Conservation (phyloP, 2,888 invertebrate species). For the Lycophotia porphyrea region DNA sequence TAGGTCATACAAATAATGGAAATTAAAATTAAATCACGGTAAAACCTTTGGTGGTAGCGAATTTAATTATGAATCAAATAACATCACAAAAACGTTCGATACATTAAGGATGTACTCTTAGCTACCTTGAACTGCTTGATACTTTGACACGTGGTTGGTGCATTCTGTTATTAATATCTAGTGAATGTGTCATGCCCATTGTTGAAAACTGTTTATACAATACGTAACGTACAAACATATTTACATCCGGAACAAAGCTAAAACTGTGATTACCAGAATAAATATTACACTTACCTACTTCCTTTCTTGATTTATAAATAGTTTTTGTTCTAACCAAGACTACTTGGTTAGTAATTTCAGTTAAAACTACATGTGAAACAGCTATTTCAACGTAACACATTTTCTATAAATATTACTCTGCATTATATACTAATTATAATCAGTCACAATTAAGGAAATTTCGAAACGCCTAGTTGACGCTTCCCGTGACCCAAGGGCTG, state of each 20-base stretch:
- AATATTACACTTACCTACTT: not conserved
- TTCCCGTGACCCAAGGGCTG: too few species aligned
- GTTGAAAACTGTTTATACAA: not conserved
- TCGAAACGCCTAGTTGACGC: too few species aligned
- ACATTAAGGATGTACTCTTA: conserved; percentile 3
- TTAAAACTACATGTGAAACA: not conserved
- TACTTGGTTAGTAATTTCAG: not conserved
- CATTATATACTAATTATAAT: conserved; percentile 3
- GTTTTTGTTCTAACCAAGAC: not conserved
- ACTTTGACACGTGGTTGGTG: conserved; percentile 18
- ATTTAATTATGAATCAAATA: not conserved
- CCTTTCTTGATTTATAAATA: not conserved
- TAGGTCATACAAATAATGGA: not conserved
- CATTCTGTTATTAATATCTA: conserved; percentile 16
- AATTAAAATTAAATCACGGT: not conserved
- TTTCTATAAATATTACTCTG: not conserved
- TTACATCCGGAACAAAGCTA: not conserved
- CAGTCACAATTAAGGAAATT: conserved; percentile 18
- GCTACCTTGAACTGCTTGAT: not conserved
- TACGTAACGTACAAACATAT: not conserved
- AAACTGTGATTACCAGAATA: not conserved
- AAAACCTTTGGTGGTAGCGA: not conserved
- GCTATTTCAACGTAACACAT: not conserved
- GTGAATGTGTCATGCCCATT: not conserved
- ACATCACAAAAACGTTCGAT: not conserved